Conservation (phyloP, 2,797 vertebrate species). For the Diplodus sargus region DNA sequence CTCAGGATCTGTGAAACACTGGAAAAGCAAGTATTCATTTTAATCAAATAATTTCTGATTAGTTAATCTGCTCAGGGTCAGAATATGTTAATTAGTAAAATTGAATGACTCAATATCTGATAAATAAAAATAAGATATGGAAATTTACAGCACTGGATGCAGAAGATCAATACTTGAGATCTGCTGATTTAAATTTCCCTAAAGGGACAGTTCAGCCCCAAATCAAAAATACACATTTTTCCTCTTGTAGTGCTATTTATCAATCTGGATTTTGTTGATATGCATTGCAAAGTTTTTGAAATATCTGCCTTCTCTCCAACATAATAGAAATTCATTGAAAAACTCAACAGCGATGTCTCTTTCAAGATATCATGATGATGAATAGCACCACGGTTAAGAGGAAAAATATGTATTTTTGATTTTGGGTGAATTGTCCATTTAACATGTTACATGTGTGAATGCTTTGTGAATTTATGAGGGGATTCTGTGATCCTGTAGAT, state of each 20-base stretch:
- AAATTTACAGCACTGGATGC: neutral
- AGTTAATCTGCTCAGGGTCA: conserved; percentile 10
- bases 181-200: conserved; percentile 8
- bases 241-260: too few species aligned
- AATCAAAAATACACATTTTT: too few species aligned
- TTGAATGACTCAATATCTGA: neutral
- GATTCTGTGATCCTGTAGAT: neutral
- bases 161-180: neutral
- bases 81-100: conserved; percentile 15
- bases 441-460: neutral
- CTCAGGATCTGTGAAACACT: conserved; percentile 1
- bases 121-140: neutral
- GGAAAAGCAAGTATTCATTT: conserved; percentile 8
- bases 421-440: too few species aligned
- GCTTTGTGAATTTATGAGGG: neutral
- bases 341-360: too few species aligned
- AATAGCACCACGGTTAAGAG: too few species aligned
- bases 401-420: too few species aligned
- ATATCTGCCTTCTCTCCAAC: too few species aligned
- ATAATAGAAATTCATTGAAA: too few species aligned
- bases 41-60: conserved; percentile 6
- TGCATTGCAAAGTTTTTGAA: too few species aligned
- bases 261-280: too few species aligned
- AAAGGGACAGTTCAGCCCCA: neutral
- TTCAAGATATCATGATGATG: too few species aligned